phyloP scores from a whole-genome alignment of 2,797 vertebrate genomes.

The Sphaeramia orbicularis region DNA sequence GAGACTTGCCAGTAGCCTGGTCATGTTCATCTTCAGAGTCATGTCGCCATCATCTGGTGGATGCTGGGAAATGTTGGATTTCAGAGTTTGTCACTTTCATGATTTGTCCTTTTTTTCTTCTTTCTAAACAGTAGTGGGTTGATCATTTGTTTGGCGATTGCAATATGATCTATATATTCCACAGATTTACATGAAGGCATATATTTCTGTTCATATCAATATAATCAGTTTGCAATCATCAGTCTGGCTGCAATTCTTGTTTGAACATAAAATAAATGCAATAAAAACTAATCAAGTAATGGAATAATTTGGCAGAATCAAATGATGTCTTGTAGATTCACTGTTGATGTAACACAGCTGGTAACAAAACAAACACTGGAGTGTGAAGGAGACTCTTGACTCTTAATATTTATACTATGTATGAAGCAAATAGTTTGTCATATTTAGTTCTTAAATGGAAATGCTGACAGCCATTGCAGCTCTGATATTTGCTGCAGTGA shows the following conservation, averaged over 20 bases:
- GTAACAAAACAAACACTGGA: constrained; percentile 33
- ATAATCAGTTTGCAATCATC: not conserved
- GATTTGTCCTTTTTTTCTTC: not conserved
- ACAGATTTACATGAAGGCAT: not conserved
- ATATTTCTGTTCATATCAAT: not conserved
- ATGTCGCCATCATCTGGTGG: constrained; percentile 46
- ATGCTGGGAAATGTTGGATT: not conserved
- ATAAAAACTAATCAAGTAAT: not conserved
- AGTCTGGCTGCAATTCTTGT: not conserved
- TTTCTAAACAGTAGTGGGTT: not conserved
- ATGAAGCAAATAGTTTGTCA: constrained; percentile 40
- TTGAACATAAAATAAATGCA: not conserved
- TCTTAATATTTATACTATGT: constrained; percentile 20
- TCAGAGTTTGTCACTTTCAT: not conserved
- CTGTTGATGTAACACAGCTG: not conserved
- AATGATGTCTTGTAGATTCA: not conserved
- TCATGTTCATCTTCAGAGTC: not conserved
- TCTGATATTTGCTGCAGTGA: constrained; percentile 52
- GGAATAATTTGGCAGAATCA: not conserved
- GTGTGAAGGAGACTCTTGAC: not conserved
- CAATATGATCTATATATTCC: not conserved
- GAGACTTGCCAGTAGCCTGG: not conserved
- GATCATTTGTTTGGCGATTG: not conserved
- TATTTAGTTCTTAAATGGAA: constrained; percentile 82
- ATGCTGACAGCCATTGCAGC: constrained; percentile 43